Evolutionary conservation across 2,797 vertebrate species (phyloP), one percentile per base, ranked within the genome.

Genomic region (Caiman crocodilus): DNA sequence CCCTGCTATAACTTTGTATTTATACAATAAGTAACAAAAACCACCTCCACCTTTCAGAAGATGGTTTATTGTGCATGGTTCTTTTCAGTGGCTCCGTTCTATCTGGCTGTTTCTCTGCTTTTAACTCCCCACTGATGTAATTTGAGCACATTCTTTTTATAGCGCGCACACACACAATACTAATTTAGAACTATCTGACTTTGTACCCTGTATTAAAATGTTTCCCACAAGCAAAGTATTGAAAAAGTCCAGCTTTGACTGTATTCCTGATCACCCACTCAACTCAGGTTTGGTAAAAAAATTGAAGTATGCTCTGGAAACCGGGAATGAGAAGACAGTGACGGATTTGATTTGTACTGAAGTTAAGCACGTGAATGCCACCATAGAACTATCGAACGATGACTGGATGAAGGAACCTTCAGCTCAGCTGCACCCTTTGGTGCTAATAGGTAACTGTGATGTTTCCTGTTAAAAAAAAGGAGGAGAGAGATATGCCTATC

Each of bases 341-440:
- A 60, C 64, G 32, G 13, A 56, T 18, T 78, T 98, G 79, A 90
- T 98, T 80, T 92, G 93, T 84, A 35, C n/a, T 3, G 89, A 94
- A 32, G 85, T 96, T 35, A 42, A 61, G 67, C 96, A 96, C 0
- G 96, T 95, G 84, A 93, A 98, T 16, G 96, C 96, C 6, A 79
- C 95, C 56, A 97, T 98, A 35, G 97, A 98, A 78, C 84, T 98
- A 32, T 96, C 94, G 79, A 98, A 97, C 4, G 97, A 98, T 10
- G 97, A 98, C 95, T 98, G 98, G 97, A 97, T 98, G 97, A 98
- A 98, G 88, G 96, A 96, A 55, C 95, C 97, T 11, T 61, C 67
- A 0, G 94, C 96, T 16, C 96, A 87, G 88, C 96, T 98, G 93
- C 97, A 97, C 50, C 88, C 96, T 1, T 92, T 95, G 12, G 95